Base-by-base conservation (phyloP, 2,113 vertebrate species). In the Neoarius graeffei region DNA sequence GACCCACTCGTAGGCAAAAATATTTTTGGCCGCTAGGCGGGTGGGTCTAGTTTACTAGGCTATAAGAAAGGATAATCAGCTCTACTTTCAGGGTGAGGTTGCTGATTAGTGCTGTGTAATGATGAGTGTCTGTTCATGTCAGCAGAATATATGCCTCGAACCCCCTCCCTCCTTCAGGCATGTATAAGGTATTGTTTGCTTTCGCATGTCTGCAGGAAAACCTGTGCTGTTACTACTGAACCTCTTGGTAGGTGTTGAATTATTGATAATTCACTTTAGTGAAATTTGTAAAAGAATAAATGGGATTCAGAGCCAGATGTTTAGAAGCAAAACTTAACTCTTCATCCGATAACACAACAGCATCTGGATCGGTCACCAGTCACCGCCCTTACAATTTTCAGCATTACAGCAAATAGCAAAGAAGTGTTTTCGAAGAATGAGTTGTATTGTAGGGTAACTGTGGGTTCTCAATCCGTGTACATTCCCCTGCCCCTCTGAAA, bases 341-440 rank as follows among this genome's bases (percentile, higher is more conserved):
- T 81, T 25, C 19, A 25, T 48, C 19, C 0, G 27, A 62, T 82
- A 42, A 82, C 80, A 23, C 30, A 62, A 48, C 7, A 62, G 19
- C 57, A 62, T 82, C 30, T 81, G 56, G 27, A 30, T 42, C 80
- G 13, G 80, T 60, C 17, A 11, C 9, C 1, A 9, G 80, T 60
- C 17, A 11, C 9, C 1, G 8, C 25, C 5, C n/a, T 35, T 30
- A 30, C 17, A 23, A 1, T 59, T 81, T 79, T 59, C 8, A 35
- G 17, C 8, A 23, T 23, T 13, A 7, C 50, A 76, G 19, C 35
- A 50, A 84, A 71, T 62, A 42, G 59, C 3, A 62, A 23, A 8
- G 17, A 66, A 85, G 56, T 84, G 57, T 69, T 77, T 52, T 62
- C 62, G 48, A 54, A 52, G n/a, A 81, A 35, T 56, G 62, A 74